Conservation (phyloP, 1,140 invertebrate species). For the Cephus cinctus region DNA sequence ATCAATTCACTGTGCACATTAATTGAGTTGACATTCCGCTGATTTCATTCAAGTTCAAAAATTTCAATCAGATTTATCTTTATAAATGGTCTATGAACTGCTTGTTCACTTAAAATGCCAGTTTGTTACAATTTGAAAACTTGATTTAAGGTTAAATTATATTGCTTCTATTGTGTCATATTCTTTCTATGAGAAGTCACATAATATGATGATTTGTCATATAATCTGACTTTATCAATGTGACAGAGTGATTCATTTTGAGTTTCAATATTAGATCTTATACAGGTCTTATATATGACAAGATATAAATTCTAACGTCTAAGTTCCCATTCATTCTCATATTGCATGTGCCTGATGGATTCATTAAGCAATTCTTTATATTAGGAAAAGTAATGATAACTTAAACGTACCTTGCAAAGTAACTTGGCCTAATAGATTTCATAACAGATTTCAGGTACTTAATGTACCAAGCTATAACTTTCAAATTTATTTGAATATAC, state of each 20-base stretch:
- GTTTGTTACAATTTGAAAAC: neutral
- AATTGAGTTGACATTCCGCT: slow-evolving; percentile 21
- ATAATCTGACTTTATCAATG: too few species aligned
- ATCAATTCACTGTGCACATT: slow-evolving; percentile 9
- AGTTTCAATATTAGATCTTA: too few species aligned
- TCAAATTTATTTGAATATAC: too few species aligned
- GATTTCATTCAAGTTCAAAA: slow-evolving; percentile 4
- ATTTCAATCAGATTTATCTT: neutral
- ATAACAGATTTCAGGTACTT: slow-evolving; percentile 38
- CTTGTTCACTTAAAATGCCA: too few species aligned
- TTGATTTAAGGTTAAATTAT: neutral
- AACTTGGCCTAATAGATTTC: neutral
- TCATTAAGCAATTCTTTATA: too few species aligned
- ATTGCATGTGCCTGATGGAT: too few species aligned
- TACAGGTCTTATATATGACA: neutral
- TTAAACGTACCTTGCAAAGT: neutral
- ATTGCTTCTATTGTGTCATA: too few species aligned
- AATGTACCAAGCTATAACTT: slow-evolving; percentile 17
- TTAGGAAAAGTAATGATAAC: neutral
- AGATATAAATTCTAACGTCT: neutral
- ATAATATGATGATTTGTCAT: too few species aligned
- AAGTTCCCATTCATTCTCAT: too few species aligned
- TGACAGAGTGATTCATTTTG: too few species aligned
- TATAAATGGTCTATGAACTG: too few species aligned
- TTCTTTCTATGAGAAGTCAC: too few species aligned